phyloP scores from a whole-genome alignment of 2,797 vertebrate species.

The Lophius americanus region DNA sequence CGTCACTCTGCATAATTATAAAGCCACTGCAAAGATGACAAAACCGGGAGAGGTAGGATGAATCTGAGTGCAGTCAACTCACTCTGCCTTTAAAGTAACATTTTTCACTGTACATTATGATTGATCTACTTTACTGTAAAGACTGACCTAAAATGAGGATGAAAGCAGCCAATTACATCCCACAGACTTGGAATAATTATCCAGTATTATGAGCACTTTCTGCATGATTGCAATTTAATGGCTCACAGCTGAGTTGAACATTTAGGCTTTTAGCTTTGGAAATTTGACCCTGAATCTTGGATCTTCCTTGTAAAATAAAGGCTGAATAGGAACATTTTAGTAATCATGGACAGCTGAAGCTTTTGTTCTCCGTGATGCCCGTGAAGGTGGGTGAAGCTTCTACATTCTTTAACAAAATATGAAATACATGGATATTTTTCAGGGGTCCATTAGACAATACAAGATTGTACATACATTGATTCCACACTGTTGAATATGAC shows the following conservation, averaged over 20 bases:
- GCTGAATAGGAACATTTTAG: too few relatives aligned
- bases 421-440: too few relatives aligned
- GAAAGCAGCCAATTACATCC: conserved; percentile 48
- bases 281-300: too few relatives aligned
- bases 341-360: too few relatives aligned
- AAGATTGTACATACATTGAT: too few relatives aligned
- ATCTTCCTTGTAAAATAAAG: too few relatives aligned
- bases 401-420: too few relatives aligned
- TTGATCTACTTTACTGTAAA: conserved; percentile 15
- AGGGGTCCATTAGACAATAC: too few relatives aligned
- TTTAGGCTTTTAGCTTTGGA: too few relatives aligned
- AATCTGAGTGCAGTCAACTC: neutral
- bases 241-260: conserved; percentile 24
- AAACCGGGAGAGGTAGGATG: conserved; percentile 81
- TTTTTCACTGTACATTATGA: conserved; percentile 22
- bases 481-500: too few relatives aligned
- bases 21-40: conserved; percentile 84
- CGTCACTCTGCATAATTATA: conserved; percentile 77
- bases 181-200: conserved; percentile 57
- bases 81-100: conserved; percentile 13
- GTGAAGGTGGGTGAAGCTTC: too few relatives aligned
- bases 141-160: conserved; percentile 51
- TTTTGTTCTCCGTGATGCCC: too few relatives aligned
- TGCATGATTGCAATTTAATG: conserved; percentile 56
- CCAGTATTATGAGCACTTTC: conserved; percentile 46